Base-by-base conservation (phyloP, 2,888 invertebrate species). In the Portevinia maculata region DNA sequence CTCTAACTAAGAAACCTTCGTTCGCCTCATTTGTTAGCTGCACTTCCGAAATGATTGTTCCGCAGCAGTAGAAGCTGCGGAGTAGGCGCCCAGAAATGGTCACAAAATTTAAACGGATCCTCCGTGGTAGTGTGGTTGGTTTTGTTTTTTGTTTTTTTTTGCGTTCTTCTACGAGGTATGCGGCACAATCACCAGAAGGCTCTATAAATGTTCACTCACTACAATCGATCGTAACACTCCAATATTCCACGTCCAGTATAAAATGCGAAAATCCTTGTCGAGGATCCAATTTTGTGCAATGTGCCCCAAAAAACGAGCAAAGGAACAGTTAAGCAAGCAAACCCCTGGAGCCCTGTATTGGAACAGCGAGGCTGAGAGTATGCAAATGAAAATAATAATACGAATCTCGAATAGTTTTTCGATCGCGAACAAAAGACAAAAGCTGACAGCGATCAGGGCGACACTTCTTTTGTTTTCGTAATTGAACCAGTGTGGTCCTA, bases 401-500 rank as follows among this genome's bases (percentile, higher is more conserved):
- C 71, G 83, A 83, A 78, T 83, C 76, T 78, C 55, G 78, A 78
- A 83, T 83, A 83, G 78, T 78, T 83, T 83, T 83, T 73, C 83
- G 83, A 83, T 83, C 55, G 83, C 65, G 62, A 83, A 83, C 78
- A 83, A 83, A 83, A 83, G 83, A 83, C 79, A 84, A 84, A 84
- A 75, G 79, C 79, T 86, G 86, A 86, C 86, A 86, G 85, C 85
- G 85, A 85, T 86, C 85, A 85, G 85, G 85, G 85, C 85, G 85
- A 86, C 86, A 86, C 86, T 86, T 86, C 85, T 86, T 86, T 86
- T 85, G 85, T 86, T 86, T 81, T 84, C 84, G 87, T 89, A 89
- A 89, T 89, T 89, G 88, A 88, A 86, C 86, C 88, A 87, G 89
- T 88, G 89, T 87, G 89, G 88, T 89, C 87, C 86, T 87, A 85